Evolutionary conservation across 2,797 vertebrate species (phyloP), one percentile per base, ranked within the genome.

Genomic region (Artibeus lituratus): DNA sequence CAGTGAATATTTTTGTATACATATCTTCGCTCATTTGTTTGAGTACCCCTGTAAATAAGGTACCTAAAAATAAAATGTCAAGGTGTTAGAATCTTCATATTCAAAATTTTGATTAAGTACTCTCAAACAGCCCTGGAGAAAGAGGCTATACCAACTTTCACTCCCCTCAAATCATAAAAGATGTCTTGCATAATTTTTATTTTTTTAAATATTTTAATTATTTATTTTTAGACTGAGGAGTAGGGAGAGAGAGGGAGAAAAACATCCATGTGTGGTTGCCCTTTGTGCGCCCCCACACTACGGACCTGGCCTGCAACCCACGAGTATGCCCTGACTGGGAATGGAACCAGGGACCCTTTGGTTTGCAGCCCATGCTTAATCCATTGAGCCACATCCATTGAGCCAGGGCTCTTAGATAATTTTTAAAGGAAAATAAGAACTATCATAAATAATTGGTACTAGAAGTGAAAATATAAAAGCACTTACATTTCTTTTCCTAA

Each of bases 381-480:
- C 57, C 24, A 59, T 10, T 59, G 24, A 59, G 57, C 57, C 57
- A 59, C 24, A 59, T n/a, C n/a, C n/a, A 24, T 2, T n/a, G n/a
- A 4, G 57, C 57, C 57, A 59, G 57, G 10, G 24, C 57, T 65
- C 35, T 95, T 91, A 7, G 9, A 62, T 85, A 4, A 55, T 47
- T 87, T 92, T 94, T 35, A 44, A 82, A 89, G 91, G 24, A 84
- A 74, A 74, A 88, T 26, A 86, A 82, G 29, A 57, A 87, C 53
- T 95, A 32, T 57, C 55, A 89, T 55, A 85, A 80, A 72, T 22
- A 87, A 90, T 87, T 18, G 85, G 74, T 55, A 70, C 24, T 67
- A 42, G 29, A 89, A 55, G 26, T 80, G 32, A 91, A 85, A 88
- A 78, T 77, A 84, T 39, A 74, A 87, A 93, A 88, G 29, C 12